Evolutionary conservation across 2,888 invertebrate genomes (phyloP), one percentile per base, ranked within the genome.

Genomic region (Tenodera sinensis): DNA sequence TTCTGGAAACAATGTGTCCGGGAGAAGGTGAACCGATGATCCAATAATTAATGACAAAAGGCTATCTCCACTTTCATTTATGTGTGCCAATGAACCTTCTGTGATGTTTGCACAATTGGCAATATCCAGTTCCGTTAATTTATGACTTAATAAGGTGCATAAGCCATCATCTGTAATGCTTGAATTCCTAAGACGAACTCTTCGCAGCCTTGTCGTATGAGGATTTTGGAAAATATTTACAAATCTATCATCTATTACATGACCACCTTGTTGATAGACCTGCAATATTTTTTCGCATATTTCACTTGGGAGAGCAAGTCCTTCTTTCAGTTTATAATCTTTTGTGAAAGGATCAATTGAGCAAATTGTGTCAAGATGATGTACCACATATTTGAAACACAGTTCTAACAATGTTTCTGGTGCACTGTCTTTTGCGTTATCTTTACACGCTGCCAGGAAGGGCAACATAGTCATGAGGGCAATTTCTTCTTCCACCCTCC

Each of bases 91-190:
- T 30, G 96, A 95, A 30, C 93, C 93, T 83, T 95, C 94, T 0
- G 96, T 95, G 84, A 98, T 93, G 91, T 95, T 94, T 90, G 95
- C 94, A 92, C 97, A 97, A 91, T 97, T 96, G 89, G 96, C 95
- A 91, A 98, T 94, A 91, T 97, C 97, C 86, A 98, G 93, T 91
- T 96, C 96, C 25, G 94, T 93, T 83, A 97, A 94, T 91, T 96
- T 95, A 93, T 98, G 98, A 87, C 95, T 95, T 93, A 97, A 94
- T 27, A 98, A 93, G 88, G 95, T 95, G 91, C 95, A 94, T 87
- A 98, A 93, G 89, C 97, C 96, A 90, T 94, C 94, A 92, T 97
- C 96, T 15, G 96, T 96, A 84, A 98, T 95, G 83, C 95, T 94
- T 34, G 97, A 96, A 92, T 97, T 96, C 88, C 96, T 94, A 91